Evolutionary conservation across 1,140 invertebrate genomes (phyloP).

Genomic region (Neuroterus valhalla): DNA sequence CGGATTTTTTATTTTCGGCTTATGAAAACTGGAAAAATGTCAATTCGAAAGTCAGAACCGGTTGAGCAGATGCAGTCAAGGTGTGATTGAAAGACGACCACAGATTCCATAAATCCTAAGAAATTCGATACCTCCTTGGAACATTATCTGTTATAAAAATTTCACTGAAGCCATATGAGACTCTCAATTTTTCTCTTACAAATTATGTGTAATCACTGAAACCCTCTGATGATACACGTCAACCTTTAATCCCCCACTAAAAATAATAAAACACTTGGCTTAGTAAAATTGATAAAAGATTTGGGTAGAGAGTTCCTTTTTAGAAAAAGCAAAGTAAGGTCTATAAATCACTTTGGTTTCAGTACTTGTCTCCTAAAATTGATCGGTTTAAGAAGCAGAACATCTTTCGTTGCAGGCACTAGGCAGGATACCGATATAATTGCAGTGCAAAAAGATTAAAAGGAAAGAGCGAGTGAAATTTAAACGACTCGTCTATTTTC

Average conservation of each 20-base stretch:
- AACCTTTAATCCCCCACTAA: too few relatives aligned
- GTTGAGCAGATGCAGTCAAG: constrained; percentile 7
- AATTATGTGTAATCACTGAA: too few relatives aligned
- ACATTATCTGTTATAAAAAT: background rate
- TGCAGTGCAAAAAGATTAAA: constrained; percentile 5
- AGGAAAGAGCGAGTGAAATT: constrained; percentile 11
- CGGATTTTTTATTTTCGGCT: too few relatives aligned
- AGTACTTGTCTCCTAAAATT: constrained; percentile 29
- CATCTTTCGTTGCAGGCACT: constrained; percentile 19
- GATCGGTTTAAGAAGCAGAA: constrained; percentile 24
- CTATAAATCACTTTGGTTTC: constrained; percentile 28
- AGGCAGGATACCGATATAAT: constrained; percentile 22
- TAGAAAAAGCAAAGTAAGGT: background rate
- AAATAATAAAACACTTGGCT: too few relatives aligned
- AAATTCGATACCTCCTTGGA: background rate
- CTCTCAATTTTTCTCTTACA: too few relatives aligned
- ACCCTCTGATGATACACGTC: too few relatives aligned
- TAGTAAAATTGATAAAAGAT: too few relatives aligned
- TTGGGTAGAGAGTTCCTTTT: background rate
- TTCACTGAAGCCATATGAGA: too few relatives aligned
- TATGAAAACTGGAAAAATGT: background rate
- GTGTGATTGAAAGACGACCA: background rate
- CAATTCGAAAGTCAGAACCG: constrained; percentile 8
- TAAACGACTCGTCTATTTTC: constrained; percentile 25
- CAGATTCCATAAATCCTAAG: background rate